Evolutionary conservation across 2,888 invertebrate genomes (phyloP).

Genomic region (Nebria salina): DNA sequence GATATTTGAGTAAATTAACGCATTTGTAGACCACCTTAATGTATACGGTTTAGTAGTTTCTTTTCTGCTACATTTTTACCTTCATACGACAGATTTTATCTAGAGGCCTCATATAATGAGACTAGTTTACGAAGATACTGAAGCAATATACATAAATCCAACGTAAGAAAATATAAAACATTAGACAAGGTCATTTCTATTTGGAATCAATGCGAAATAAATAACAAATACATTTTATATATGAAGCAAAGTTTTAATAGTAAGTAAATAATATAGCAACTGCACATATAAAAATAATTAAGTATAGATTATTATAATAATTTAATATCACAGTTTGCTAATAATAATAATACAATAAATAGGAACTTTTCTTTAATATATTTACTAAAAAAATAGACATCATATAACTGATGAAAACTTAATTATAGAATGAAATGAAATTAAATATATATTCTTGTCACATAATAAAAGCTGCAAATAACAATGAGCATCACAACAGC

Average conservation of each 20-base stretch:
- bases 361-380: constrained; percentile 25
- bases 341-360: constrained; percentile 25
- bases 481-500: neutral
- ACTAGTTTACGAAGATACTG: too few species aligned
- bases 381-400: constrained; percentile 10
- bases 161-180: neutral
- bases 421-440: constrained; percentile 42
- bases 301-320: constrained; percentile 6
- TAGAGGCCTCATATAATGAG: too few species aligned
- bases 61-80: too few species aligned
- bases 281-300: constrained; percentile 12
- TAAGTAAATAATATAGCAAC: neutral
- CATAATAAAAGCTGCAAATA: neutral
- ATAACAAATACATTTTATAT: neutral
- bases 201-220: neutral
- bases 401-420: neutral
- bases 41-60: too few species aligned
- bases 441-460: constrained; percentile 6
- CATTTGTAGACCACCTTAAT: too few species aligned
- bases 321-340: constrained; percentile 36
- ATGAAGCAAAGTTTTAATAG: neutral
- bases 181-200: neutral
- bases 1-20: too few species aligned
- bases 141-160: neutral
- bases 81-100: too few species aligned